Percentiles rank a stretch among this genome's conserved stretches.
phyloP scores from a whole-genome alignment of 37 sponge, comb jelly and placozoan genomes.

The Mnemiopsis leidyi region DNA sequence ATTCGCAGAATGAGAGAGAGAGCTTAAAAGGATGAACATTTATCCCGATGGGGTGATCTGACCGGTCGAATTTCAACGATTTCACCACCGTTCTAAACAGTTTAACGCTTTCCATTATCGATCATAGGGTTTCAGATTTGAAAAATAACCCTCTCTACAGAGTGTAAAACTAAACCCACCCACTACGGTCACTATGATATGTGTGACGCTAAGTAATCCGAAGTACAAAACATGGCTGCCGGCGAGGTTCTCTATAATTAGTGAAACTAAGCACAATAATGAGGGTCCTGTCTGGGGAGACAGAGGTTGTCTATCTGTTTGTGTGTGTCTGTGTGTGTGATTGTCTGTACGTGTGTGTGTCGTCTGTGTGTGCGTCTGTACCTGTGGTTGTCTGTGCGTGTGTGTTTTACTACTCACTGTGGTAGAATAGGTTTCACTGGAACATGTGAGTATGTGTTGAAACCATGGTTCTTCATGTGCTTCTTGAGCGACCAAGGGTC shows the following conservation, averaged over 20 bases:
- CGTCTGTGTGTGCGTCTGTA: too few relatives aligned
- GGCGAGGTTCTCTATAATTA: too few relatives aligned
- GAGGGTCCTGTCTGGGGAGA: neutral
- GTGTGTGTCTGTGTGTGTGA: too few relatives aligned
- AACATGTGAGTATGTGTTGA: constrained; percentile 39
- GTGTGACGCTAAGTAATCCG: too few relatives aligned
- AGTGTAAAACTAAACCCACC: too few relatives aligned
- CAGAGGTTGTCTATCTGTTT: neutral
- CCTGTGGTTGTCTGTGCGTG: neutral
- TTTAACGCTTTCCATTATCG: neutral
- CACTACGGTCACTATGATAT: too few relatives aligned
- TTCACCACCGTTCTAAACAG: neutral
- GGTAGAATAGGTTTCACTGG: constrained; percentile 31
- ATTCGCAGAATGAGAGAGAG: too few relatives aligned
- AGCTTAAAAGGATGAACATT: neutral
- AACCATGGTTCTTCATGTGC: constrained; percentile 52
- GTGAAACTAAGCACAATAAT: neutral
- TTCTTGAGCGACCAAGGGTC: constrained; percentile 60
- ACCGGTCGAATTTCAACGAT: neutral
- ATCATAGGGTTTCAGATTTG: neutral
- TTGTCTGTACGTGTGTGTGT: too few relatives aligned
- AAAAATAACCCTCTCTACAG: too few relatives aligned
- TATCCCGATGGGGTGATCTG: neutral
- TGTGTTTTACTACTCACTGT: constrained; percentile 4
- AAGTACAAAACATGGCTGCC: too few relatives aligned